phyloP scores from a whole-genome alignment of 2,797 vertebrate species.

The Pampus argenteus region DNA sequence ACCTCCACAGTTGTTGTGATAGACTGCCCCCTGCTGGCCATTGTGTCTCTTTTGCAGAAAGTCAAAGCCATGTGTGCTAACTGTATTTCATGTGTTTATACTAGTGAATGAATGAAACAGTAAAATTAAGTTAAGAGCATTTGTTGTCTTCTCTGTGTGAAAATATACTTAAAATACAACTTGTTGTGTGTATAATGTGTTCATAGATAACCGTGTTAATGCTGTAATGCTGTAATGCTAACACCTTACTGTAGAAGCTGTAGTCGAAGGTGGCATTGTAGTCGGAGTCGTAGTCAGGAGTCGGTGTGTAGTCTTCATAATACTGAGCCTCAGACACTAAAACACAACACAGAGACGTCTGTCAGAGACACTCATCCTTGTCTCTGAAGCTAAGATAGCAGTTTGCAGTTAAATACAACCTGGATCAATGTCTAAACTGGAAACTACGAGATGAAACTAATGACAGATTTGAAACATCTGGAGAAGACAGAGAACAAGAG shows the following conservation, averaged over 20 bases:
- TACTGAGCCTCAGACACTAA: slow-evolving; percentile 39
- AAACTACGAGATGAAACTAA: background rate
- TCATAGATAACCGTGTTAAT: too few relatives aligned
- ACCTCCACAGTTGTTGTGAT: too few relatives aligned
- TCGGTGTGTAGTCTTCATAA: slow-evolving; percentile 42
- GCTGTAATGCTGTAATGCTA: too few relatives aligned
- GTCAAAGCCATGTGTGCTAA: too few relatives aligned
- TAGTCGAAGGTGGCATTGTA: slow-evolving; percentile 75
- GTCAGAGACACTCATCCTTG: background rate
- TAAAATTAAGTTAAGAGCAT: too few relatives aligned
- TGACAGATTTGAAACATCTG: background rate
- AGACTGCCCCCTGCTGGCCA: too few relatives aligned
- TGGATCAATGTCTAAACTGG: background rate
- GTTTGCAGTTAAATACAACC: background rate
- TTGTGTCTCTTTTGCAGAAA: too few relatives aligned
- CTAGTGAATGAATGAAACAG: too few relatives aligned
- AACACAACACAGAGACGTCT: background rate
- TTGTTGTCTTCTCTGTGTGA: too few relatives aligned
- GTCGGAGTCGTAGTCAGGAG: slow-evolving; percentile 70
- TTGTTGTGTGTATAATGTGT: too few relatives aligned
- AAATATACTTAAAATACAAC: too few relatives aligned
- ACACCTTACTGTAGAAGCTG: slow-evolving; percentile 79
- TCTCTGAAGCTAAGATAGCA: background rate
- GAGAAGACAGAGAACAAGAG: background rate
- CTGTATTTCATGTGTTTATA: too few relatives aligned